Conservation (phyloP, 2,797 vertebrate species). For the Petrocephalus sullivani region DNA sequence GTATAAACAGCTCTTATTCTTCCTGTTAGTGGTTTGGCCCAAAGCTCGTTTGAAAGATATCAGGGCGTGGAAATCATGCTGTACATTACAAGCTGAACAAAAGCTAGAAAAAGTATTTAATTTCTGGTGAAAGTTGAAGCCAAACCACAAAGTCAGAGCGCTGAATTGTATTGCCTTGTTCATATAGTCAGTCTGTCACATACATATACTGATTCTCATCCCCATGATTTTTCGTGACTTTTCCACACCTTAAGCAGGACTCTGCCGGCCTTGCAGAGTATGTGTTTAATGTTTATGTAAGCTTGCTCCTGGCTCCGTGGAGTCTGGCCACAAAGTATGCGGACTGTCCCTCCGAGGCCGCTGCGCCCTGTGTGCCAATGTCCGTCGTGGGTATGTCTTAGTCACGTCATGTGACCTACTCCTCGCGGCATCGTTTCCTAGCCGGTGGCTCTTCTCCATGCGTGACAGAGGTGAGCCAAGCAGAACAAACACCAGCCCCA, state of each 20-base stretch:
- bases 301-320: neutral
- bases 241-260: neutral
- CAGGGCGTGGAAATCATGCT: neutral
- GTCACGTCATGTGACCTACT: neutral
- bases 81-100: neutral
- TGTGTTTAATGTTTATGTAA: neutral
- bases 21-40: neutral
- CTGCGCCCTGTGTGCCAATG: neutral
- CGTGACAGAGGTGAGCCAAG: neutral
- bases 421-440: neutral
- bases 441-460: neutral
- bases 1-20: neutral
- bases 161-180: neutral
- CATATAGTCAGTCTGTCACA: neutral
- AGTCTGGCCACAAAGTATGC: neutral
- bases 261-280: neutral
- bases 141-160: neutral
- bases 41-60: neutral
- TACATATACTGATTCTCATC: neutral
- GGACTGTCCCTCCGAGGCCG: constrained; percentile 9
- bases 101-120: neutral
- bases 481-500: neutral
- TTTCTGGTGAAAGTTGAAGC: neutral
- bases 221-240: neutral
- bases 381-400: neutral